Evolutionary conservation across 2,797 vertebrate species (phyloP).

Genomic region (Hapalemur alaotrensis): DNA sequence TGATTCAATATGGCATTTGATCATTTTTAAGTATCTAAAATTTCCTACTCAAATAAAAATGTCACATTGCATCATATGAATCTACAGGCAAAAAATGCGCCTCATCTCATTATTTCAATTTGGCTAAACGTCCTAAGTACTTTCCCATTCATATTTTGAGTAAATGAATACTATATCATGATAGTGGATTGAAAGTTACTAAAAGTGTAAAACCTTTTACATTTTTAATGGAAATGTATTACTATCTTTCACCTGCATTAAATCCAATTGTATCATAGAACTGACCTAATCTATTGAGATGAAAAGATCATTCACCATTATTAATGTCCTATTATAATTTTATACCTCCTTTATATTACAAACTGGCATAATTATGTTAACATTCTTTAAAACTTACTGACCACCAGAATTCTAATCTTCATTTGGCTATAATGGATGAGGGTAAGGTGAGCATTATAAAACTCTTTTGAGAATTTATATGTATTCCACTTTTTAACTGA

Average conservation of each 20-base stretch:
- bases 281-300: background rate
- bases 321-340: background rate
- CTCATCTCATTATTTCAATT: background rate
- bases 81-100: background rate
- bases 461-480: background rate
- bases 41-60: background rate
- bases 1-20: background rate
- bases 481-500: background rate
- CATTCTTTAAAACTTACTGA: background rate
- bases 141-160: background rate
- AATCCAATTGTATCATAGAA: background rate
- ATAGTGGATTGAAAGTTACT: background rate
- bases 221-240: background rate
- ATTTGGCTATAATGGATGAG: background rate
- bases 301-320: background rate
- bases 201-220: background rate
- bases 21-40: background rate
- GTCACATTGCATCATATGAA: background rate
- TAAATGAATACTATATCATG: background rate
- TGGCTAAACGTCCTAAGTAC: background rate
- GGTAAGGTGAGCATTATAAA: background rate
- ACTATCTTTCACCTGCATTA: background rate
- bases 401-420: background rate
- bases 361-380: background rate
- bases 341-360: background rate